phyloP scores from a whole-genome alignment of 2,888 invertebrate species.

The Fissipunctia ypsillon region DNA sequence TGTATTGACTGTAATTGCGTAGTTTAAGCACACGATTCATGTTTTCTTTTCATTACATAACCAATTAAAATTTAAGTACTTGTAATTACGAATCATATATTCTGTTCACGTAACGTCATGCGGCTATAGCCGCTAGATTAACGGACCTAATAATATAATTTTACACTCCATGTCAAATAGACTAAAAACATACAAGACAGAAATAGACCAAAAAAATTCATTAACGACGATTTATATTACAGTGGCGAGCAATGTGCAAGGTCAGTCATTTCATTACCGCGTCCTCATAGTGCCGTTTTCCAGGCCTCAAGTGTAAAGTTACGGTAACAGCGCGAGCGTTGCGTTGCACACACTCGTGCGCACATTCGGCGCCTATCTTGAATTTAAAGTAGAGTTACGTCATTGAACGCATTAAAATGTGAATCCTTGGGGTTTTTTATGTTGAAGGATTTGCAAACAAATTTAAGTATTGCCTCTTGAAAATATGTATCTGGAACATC shows the following conservation, averaged over 20 bases:
- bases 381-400: constrained; percentile 60
- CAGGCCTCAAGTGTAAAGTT: constrained; percentile 65
- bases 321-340: constrained; percentile 48
- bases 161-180: constrained; percentile 47
- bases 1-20: constrained; percentile 12
- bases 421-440: constrained; percentile 41
- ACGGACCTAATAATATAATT: constrained; percentile 35
- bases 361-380: constrained; percentile 41
- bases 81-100: constrained; percentile 36
- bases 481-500: constrained; percentile 29
- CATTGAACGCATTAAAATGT: constrained; percentile 31
- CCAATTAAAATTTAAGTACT: constrained; percentile 35
- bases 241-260: constrained; percentile 67
- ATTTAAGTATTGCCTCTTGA: background rate
- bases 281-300: constrained; percentile 62
- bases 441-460: constrained; percentile 34
- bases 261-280: constrained; percentile 70
- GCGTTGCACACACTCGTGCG: constrained; percentile 49
- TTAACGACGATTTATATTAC: constrained; percentile 65
- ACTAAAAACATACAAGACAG: constrained; percentile 28
- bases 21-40: constrained; percentile 23
- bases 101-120: constrained; percentile 24
- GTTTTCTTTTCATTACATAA: constrained; percentile 26
- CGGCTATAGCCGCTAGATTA: constrained; percentile 24
- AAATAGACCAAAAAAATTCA: constrained; percentile 51